Evolutionary conservation across 2,888 invertebrate species (phyloP).

Genomic region (Crocallis elinguaria): DNA sequence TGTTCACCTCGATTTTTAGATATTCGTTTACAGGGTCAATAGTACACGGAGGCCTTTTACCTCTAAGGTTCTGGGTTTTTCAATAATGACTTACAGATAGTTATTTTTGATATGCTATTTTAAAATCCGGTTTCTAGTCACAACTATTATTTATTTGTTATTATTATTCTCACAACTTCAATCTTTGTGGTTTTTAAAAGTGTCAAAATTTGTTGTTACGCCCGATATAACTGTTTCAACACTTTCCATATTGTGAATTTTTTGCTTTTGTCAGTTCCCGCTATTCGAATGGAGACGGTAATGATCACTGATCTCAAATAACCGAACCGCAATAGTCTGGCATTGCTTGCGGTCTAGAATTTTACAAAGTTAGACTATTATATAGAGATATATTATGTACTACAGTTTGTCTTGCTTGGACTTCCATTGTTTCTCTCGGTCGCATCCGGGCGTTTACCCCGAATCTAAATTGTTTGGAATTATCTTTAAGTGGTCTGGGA

Average conservation of each 20-base stretch:
- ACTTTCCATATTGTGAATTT: slow-evolving; percentile 2
- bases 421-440: slow-evolving; percentile 38
- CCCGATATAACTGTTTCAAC: slow-evolving; percentile 12
- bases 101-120: no score
- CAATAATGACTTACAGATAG: no score
- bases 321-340: slow-evolving; percentile 6
- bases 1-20: slow-evolving; percentile 24
- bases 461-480: slow-evolving; percentile 52
- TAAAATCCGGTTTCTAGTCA: no score
- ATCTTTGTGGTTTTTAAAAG: slow-evolving; percentile 9
- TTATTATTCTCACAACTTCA: background rate
- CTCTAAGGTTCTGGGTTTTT: no score
- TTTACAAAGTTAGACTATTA: slow-evolving; percentile 1
- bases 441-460: slow-evolving; percentile 49
- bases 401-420: slow-evolving; percentile 20
- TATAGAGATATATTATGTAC: no score
- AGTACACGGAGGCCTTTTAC: slow-evolving; percentile 25
- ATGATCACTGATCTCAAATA: slow-evolving; percentile 9
- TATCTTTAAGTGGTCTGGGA: slow-evolving; percentile 53
- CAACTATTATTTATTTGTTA: background rate
- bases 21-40: slow-evolving; percentile 47
- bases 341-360: background rate
- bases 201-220: slow-evolving; percentile 9
- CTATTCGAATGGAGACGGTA: slow-evolving; percentile 15
- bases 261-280: background rate